A percentile compares a stretch with the other conserved stretches of the same genome.
Evolutionary conservation across 2,113 vertebrate species (phyloP).

Genomic region (Toxostoma redivivum): DNA sequence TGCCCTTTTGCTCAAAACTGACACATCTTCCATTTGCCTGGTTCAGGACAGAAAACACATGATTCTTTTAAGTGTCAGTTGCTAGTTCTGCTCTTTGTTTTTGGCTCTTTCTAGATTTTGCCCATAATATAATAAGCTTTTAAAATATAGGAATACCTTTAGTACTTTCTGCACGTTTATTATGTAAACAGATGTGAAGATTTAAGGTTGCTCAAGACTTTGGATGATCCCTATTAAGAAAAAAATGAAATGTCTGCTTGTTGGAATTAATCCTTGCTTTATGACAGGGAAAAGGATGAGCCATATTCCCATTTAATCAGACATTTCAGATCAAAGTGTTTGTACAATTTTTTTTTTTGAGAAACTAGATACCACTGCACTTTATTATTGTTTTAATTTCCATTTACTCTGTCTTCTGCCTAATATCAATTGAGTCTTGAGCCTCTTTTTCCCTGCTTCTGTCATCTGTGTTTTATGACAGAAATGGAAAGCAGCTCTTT

Average conservation of each 20-base stretch:
- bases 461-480: not conserved
- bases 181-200: not conserved
- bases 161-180: not conserved
- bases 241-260: not conserved
- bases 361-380: not conserved
- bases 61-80: not conserved
- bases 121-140: not conserved
- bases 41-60: not conserved
- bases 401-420: not conserved
- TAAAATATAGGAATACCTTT: not conserved
- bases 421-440: not conserved
- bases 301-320: not conserved
- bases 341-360: not conserved
- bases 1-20: not conserved
- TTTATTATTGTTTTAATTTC: conserved; percentile 3
- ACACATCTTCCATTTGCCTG: not conserved
- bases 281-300: not conserved
- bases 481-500: not conserved
- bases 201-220: not conserved
- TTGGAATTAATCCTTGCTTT: not conserved
- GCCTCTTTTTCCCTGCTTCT: not conserved
- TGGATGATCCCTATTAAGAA: not conserved
- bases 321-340: not conserved
- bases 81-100: not conserved
- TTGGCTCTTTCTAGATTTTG: not conserved